A percentile compares a stretch with the other conserved stretches of the same genome.
These are phyloP conservation scores for Hirundo rustica DNA, from an alignment of 2,797 vertebrate genomes.

Conservation along the genomic window DNA sequence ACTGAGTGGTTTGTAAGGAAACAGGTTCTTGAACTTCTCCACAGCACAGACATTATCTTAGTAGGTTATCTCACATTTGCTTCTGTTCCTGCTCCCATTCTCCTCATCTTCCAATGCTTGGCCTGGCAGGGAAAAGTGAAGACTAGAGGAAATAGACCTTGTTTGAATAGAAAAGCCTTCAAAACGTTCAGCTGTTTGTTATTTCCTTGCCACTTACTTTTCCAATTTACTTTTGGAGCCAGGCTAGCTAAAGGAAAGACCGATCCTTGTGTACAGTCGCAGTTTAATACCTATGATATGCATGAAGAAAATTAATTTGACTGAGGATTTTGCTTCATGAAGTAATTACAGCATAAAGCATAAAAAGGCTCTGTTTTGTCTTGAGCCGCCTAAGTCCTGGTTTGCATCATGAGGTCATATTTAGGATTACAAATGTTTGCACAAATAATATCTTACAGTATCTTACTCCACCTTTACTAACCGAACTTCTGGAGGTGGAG, in stretches of 20 bases:
- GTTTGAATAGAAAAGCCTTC: neutral
- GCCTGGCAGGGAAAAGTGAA: neutral
- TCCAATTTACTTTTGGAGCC: slow-evolving; percentile 19
- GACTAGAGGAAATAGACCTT: neutral
- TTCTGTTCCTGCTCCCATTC: slow-evolving; percentile 34
- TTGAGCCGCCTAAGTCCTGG: neutral
- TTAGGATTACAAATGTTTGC: slow-evolving; percentile 15
- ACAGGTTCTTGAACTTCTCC: slow-evolving; percentile 5
- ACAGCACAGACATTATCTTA: slow-evolving; percentile 12
- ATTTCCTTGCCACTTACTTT: slow-evolving; percentile 23
- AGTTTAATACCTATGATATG: slow-evolving; percentile 28
- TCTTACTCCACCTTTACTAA: neutral
- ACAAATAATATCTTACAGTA: neutral
- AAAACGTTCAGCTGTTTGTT: slow-evolving; percentile 2
- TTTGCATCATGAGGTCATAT: slow-evolving; percentile 3
- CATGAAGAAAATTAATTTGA: slow-evolving; percentile 44
- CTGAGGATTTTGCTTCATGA: slow-evolving; percentile 55
- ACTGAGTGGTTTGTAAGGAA: neutral
- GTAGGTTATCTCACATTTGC: slow-evolving; percentile 11
- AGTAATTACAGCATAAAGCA: slow-evolving; percentile 42
- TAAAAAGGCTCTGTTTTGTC: slow-evolving; percentile 43
- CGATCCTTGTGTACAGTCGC: neutral
- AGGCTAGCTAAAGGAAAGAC: neutral
- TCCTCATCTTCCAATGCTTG: neutral
- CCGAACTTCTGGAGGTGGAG: neutral